Evolutionary conservation across 2,888 invertebrate genomes (phyloP), one percentile per base, ranked within the genome.

Genomic region (Deilephila porcellus): DNA sequence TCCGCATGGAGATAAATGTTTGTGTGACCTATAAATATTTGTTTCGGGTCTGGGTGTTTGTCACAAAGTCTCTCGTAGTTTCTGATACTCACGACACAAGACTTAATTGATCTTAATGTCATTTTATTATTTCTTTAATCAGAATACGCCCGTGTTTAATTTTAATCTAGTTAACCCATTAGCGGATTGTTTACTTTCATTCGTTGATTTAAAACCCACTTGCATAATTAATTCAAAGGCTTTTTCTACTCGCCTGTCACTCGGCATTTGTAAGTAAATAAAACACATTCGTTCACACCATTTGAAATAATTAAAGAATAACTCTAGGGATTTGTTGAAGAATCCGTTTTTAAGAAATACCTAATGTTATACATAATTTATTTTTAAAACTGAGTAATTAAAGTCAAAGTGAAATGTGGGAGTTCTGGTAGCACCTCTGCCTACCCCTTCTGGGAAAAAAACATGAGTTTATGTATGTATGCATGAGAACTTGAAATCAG

Each of bases 141-240:
- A 73, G 72, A 73, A 73, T 73, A 67, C 4, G 72, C 1, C 19
- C 56, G 29, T 17, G 19, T 1, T 25, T 56, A 52, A 3, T 67
- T 59, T 37, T 67, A 67, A 67, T 72, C 64, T 34, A 59, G 63
- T 56, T 37, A 0, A 59, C 20, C 59, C 64, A 59, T 67, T 73
- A 59, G 59, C 17, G 64, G 34, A n/a, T 8, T 20, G 32, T 63
- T 1, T 20, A 32, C 62, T 53, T 45, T 63, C 32, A 37, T 71
- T 45, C n/a, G 45, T 71, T 64, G 56, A 64, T 60, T 64, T 71
- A 71, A 74, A 71, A 56, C 19, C 56, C 32, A 8, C 71, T 32
- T 67, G 19, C 67, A 71, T 71, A 74, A 74, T 74, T 67, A 71
- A 74, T 71, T 71, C 64, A 64, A 64, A 67, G 74, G 64, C 64